Percentiles rank a stretch among this genome's conserved stretches.
Conservation (phyloP, 64 coral and sea anemone genomes). For the Hydrozoanthus tunicans region DNA sequence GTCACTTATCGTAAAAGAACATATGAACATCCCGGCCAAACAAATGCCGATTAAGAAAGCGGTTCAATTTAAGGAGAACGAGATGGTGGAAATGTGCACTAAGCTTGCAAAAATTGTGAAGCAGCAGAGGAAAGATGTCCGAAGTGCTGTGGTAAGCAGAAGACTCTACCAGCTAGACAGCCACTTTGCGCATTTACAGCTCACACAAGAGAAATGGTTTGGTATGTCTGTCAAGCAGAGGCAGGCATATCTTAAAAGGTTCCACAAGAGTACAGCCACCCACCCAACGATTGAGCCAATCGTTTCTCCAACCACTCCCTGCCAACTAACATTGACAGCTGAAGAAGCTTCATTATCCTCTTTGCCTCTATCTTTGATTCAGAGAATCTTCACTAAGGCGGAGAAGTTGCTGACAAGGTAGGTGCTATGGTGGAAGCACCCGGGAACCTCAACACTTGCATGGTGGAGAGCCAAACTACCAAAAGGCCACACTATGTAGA, state of each 20-base stretch:
- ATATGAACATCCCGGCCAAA: too few species aligned
- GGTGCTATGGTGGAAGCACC: conserved; percentile 38
- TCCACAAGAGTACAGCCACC: background rate
- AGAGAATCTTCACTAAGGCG: conserved; percentile 1
- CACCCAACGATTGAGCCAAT: background rate
- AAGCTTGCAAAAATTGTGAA: conserved; percentile 1
- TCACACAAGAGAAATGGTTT: background rate
- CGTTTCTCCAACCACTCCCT: background rate
- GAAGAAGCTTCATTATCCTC: conserved; percentile 7
- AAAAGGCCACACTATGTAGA: conserved; percentile 30
- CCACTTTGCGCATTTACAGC: background rate
- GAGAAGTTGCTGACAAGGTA: background rate
- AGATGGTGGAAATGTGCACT: conserved; percentile 4
- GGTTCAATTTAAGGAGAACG: background rate
- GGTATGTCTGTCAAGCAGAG: background rate
- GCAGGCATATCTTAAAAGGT: background rate
- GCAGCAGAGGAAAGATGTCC: background rate
- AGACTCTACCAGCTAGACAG: background rate
- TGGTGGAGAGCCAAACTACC: conserved; percentile 23
- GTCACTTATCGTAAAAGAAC: too few species aligned
- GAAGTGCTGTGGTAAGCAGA: background rate
- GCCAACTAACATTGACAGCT: conserved; percentile 1
- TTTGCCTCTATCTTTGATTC: conserved; percentile 5
- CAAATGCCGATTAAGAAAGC: background rate
- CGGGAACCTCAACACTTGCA: background rate